phyloP scores from a whole-genome alignment of 2,113 vertebrate species.

The Eolophus roseicapilla region DNA sequence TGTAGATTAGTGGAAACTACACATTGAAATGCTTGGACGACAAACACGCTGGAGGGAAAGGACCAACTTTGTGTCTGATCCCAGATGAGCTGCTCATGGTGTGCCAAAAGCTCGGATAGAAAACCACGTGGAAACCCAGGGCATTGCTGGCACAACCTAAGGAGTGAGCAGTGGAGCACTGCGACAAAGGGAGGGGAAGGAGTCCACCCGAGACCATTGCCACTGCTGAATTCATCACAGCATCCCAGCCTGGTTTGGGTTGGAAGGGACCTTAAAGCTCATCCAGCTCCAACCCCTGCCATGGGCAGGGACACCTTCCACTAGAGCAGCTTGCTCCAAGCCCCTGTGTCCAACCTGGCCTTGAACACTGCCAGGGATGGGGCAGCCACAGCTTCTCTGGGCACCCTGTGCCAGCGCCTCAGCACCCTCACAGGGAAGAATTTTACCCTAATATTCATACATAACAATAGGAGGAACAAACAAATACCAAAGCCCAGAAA shows the following conservation, averaged over 20 bases:
- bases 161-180: fast-evolving
- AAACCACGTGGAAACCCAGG: neutral
- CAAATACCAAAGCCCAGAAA: neutral
- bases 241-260: neutral
- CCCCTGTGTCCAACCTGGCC: too few relatives aligned
- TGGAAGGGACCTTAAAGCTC: neutral
- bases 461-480: neutral
- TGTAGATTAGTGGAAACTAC: neutral
- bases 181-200: neutral
- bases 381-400: too few relatives aligned
- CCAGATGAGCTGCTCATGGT: neutral
- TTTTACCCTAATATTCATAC: neutral
- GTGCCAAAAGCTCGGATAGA: neutral
- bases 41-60: neutral
- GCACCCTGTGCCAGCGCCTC: neutral
- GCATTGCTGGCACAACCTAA: fast-evolving
- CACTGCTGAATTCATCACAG: neutral
- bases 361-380: too few relatives aligned
- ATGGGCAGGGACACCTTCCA: too few relatives aligned
- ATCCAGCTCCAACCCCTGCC: neutral
- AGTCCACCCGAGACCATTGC: neutral
- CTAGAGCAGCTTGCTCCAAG: too few relatives aligned
- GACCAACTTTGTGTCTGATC: neutral
- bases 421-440: neutral
- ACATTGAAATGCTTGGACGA: neutral